phyloP scores from a whole-genome alignment of 2,797 vertebrate species.

The Anisognathus igniventris region DNA sequence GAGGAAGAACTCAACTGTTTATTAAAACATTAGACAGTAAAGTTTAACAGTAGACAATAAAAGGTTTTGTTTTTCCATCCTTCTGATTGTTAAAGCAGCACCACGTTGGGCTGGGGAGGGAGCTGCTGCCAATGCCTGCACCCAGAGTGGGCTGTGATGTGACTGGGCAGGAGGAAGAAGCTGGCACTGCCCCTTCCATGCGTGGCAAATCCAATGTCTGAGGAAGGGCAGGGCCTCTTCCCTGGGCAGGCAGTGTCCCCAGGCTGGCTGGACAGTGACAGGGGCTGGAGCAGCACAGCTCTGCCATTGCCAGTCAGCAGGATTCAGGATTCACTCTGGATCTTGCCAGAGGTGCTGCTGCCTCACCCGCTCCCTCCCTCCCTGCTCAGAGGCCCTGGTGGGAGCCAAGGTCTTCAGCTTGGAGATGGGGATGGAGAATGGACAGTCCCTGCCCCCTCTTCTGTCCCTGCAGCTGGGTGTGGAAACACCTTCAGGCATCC shows the following conservation, averaged over 20 bases:
- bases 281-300: not conserved
- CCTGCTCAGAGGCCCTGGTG: not conserved
- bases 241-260: not conserved
- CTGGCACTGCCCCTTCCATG: not conserved
- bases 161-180: not conserved
- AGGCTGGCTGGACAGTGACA: not conserved
- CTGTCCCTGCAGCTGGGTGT: not conserved
- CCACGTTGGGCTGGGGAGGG: not conserved
- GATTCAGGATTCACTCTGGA: not conserved
- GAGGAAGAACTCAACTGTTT: slow-evolving; percentile 49
- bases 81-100: slow-evolving; percentile 24
- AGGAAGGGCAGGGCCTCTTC: slow-evolving; percentile 5
- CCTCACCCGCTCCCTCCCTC: not conserved
- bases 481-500: not conserved
- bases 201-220: not conserved
- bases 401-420: not conserved
- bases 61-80: slow-evolving; percentile 21
- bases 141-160: not conserved
- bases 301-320: not conserved
- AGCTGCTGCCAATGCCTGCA: not conserved
- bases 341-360: not conserved
- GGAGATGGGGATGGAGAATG: not conserved
- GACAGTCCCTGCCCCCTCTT: not conserved
- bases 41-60: slow-evolving; percentile 50
- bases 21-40: slow-evolving; percentile 64